phyloP scores from a whole-genome alignment of 1,140 invertebrate species.

The Drosophila subpulchrella region DNA sequence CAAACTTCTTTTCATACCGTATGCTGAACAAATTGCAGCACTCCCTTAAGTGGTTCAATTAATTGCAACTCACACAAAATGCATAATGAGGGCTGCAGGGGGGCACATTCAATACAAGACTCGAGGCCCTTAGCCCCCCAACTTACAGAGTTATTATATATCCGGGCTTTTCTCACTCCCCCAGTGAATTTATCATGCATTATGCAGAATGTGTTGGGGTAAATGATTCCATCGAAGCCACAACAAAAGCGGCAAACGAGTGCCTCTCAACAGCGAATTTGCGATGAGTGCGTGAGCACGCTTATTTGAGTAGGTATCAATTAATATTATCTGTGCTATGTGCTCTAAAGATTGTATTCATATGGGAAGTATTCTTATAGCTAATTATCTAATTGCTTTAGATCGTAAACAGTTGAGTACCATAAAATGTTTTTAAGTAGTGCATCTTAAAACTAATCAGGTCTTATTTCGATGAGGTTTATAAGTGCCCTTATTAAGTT shows the following conservation, averaged over 20 bases:
- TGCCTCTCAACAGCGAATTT: constrained; percentile 37
- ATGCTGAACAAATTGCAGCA: constrained; percentile 35
- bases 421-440: too few relatives aligned
- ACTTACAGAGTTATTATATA: constrained; percentile 28
- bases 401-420: too few relatives aligned
- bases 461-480: too few relatives aligned
- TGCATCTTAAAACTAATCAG: too few relatives aligned
- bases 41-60: constrained; percentile 68
- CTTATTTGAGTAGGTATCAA: neutral
- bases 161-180: neutral
- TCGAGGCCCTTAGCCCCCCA: constrained; percentile 15
- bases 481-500: too few relatives aligned
- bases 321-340: constrained; percentile 6
- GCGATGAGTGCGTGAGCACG: constrained; percentile 41
- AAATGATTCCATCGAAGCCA: constrained; percentile 34
- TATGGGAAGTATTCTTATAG: too few relatives aligned
- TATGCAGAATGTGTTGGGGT: constrained; percentile 37
- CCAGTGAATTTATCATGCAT: constrained; percentile 19
- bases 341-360: neutral
- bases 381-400: neutral
- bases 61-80: constrained; percentile 68
- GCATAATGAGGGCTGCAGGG: constrained; percentile 49
- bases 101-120: constrained; percentile 10
- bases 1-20: constrained; percentile 31
- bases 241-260: constrained; percentile 42